These are phyloP conservation scores for Psephotus haematonotus DNA, from an alignment of 2,113 vertebrate species.

Conservation along the genomic window DNA sequence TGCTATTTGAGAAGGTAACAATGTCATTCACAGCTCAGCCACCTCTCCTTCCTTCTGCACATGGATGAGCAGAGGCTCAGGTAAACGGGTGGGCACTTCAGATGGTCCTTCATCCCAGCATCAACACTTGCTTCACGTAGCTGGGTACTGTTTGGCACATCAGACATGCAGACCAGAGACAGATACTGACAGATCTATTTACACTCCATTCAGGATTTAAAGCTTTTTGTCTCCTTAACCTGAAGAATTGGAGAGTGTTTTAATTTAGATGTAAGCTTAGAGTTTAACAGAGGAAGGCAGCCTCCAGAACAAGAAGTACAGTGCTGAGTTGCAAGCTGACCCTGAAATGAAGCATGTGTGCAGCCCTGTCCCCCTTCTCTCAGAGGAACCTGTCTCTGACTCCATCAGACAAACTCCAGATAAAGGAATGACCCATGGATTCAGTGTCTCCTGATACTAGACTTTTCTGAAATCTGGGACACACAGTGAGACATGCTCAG, in stretches of 20 bases:
- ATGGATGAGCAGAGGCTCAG: not conserved
- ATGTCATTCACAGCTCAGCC: not conserved
- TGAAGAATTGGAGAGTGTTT: not conserved
- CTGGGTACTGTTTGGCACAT: fast-evolving
- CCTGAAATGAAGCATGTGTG: fast-evolving
- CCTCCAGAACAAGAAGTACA: not conserved
- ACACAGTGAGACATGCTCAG: not conserved
- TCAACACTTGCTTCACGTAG: fast-evolving
- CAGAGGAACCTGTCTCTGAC: not conserved
- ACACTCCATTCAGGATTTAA: not conserved
- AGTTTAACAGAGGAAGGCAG: not conserved
- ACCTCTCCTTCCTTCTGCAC: not conserved
- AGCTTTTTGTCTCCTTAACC: not conserved
- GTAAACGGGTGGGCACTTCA: not conserved
- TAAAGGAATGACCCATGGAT: not conserved
- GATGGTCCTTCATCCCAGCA: not conserved
- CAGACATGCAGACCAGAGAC: not conserved
- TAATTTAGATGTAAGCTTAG: not conserved
- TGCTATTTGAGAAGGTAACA: not conserved
- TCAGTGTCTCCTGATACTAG: not conserved
- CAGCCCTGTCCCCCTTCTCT: not conserved
- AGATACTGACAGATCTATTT: not conserved
- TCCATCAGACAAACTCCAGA: not conserved
- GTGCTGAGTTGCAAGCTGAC: not conserved
- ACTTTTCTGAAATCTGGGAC: not conserved